These are phyloP conservation scores for Carettochelys insculpta DNA, from an alignment of 2,113 vertebrate genomes.

Conservation along the genomic window DNA sequence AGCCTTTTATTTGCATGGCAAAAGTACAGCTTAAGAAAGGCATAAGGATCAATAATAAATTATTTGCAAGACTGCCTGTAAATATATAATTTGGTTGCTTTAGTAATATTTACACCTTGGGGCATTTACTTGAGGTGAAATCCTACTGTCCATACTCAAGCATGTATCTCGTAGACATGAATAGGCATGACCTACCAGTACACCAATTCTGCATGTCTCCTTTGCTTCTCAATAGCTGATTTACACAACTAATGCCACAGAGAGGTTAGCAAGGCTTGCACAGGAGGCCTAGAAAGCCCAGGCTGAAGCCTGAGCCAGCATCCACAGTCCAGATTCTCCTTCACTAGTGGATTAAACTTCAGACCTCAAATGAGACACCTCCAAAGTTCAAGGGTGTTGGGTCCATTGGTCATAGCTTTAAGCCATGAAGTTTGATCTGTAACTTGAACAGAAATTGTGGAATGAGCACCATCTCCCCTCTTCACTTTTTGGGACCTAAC, in stretches of 20 bases:
- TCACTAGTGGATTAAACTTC: not conserved
- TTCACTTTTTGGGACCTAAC: not conserved
- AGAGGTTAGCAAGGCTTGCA: not conserved
- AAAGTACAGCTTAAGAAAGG: not conserved
- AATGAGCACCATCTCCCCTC: not conserved
- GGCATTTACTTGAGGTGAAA: not conserved
- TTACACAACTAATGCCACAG: not conserved
- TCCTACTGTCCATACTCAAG: not conserved
- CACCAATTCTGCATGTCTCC: not conserved
- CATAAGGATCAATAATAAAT: not conserved
- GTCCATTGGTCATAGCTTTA: not conserved
- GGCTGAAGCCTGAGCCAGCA: not conserved
- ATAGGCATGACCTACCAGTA: not conserved
- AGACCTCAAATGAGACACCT: not conserved
- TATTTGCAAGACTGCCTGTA: not conserved
- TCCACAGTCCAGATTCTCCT: not conserved
- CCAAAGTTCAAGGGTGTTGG: not conserved
- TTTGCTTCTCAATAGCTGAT: not conserved
- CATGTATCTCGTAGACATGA: not conserved
- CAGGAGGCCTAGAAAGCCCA: not conserved
- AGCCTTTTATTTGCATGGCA: not conserved
- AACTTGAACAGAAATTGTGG: not conserved
- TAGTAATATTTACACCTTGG: not conserved
- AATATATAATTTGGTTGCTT: not conserved
- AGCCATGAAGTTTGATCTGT: not conserved